A percentile compares a stretch with the other conserved stretches of the same genome.
These are phyloP conservation scores for Gobiocypris rarus DNA, from an alignment of 2,113 vertebrate genomes.

Conservation along the genomic window DNA sequence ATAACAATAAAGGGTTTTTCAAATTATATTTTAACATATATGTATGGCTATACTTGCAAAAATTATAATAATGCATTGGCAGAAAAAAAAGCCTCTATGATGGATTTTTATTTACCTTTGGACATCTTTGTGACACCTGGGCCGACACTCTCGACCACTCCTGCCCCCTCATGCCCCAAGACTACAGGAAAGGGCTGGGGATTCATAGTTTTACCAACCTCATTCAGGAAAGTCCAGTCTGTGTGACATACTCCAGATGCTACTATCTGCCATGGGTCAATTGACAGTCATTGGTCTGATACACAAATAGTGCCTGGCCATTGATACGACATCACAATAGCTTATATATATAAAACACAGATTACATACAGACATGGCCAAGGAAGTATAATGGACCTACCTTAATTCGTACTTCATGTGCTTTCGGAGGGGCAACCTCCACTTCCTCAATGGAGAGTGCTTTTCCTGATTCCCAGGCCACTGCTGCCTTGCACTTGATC, in stretches of 20 bases:
- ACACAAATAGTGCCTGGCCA: background rate
- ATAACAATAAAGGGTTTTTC: too few species aligned
- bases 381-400: slow-evolving; percentile 35
- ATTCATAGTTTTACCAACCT: slow-evolving; percentile 57
- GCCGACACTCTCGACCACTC: slow-evolving; percentile 80
- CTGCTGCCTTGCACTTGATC: slow-evolving; percentile 71
- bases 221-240: slow-evolving; percentile 74
- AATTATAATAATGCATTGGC: background rate
- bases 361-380: background rate
- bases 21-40: too few species aligned
- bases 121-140: slow-evolving; percentile 82
- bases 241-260: slow-evolving; percentile 80
- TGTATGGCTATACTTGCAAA: too few species aligned
- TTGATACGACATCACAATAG: background rate
- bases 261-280: slow-evolving; percentile 65
- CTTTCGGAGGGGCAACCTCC: slow-evolving; percentile 73
- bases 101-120: slow-evolving; percentile 70
- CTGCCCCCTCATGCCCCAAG: slow-evolving; percentile 79
- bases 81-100: background rate
- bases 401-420: slow-evolving; percentile 71
- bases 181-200: slow-evolving; percentile 71
- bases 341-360: too few species aligned
- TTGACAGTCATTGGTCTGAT: background rate
- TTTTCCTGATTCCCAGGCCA: slow-evolving; percentile 67
- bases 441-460: slow-evolving; percentile 66